Evolutionary conservation across 2,113 vertebrate species (phyloP), one percentile per base, ranked within the genome.

Genomic region (Halichoerus grypus): DNA sequence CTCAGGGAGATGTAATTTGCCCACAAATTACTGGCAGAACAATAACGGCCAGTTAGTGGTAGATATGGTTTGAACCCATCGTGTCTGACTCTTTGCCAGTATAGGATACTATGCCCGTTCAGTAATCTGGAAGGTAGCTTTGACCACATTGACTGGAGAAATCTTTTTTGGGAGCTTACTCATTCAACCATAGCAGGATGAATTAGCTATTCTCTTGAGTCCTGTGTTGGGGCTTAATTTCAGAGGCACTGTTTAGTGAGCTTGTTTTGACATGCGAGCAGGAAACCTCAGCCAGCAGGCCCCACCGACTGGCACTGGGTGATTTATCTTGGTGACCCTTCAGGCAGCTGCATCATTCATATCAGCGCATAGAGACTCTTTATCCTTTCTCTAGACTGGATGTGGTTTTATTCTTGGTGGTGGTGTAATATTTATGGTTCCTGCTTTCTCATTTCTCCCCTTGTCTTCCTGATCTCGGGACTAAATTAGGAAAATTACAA

Each of bases 381-480:
- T 65, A 0, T 81, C 33, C 65, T 92, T 76, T 91, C 46, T 77
- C 16, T 82, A 46, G 59, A 16, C 53, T 83, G n/a, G 39, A n/a
- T 71, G 12, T 92, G 59, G 10, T 65, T 90, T 96, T 88, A 53
- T 71, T 89, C 33, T 94, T 94, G 72, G 51, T 26, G 61, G 0
- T 19, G 11, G 57, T 88, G 16, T 55, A 10, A 51, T 77, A 15
- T 82, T 80, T 91, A 22, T 67, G 31, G 13, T 76, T 96, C 13
- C 33, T 55, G 14, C 31, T 31, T 80, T 94, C 9, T 93, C 76
- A 65, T 86, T 94, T 86, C 19, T 83, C 33, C 36, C 79, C 89
- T 94, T 61, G n/a, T 82, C n/a, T 83, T 95, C 53, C 55, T 91
- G 57, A 89, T 87, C 9, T 87, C 51, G 10, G 76, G 63, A 89